Conservation (phyloP, 1,140 invertebrate species). For the Musca vetustissima region DNA sequence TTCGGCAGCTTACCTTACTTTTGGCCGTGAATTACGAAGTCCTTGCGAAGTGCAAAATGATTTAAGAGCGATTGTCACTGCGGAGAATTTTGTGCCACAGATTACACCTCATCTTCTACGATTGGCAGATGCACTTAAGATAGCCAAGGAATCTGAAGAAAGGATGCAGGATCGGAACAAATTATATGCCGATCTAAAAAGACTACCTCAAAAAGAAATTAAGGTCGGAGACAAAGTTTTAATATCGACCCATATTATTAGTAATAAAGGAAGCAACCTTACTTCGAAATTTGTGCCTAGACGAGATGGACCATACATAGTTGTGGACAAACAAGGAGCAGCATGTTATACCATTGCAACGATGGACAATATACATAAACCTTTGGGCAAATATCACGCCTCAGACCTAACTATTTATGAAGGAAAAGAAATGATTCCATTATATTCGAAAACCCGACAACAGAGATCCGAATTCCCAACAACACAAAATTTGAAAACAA, state of each 20-base stretch:
- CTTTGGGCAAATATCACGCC: neutral
- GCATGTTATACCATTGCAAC: neutral
- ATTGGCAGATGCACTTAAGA: constrained; percentile 19
- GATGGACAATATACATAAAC: neutral
- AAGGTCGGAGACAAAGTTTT: neutral
- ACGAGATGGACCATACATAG: constrained; percentile 11
- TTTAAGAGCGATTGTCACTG: constrained; percentile 33
- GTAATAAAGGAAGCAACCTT: constrained; percentile 1
- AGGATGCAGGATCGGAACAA: constrained; percentile 1
- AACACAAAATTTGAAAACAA: too few species aligned
- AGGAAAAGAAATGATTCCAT: too few species aligned
- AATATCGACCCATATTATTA: constrained; percentile 4
- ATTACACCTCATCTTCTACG: constrained; percentile 41
- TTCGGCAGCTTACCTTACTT: constrained; percentile 52
- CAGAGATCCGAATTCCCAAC: too few species aligned
- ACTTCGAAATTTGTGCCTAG: constrained; percentile 12
- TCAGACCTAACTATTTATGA: neutral
- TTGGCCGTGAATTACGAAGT: constrained; percentile 37
- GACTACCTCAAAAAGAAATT: neutral
- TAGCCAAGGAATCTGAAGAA: neutral
- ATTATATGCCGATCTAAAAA: neutral
- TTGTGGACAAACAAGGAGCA: neutral
- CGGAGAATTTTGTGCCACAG: constrained; percentile 44
- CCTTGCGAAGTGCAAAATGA: constrained; percentile 24
- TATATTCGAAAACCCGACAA: too few species aligned